Evolutionary conservation across 2,888 invertebrate species (phyloP).

Genomic region (Eumerus sabulonum): DNA sequence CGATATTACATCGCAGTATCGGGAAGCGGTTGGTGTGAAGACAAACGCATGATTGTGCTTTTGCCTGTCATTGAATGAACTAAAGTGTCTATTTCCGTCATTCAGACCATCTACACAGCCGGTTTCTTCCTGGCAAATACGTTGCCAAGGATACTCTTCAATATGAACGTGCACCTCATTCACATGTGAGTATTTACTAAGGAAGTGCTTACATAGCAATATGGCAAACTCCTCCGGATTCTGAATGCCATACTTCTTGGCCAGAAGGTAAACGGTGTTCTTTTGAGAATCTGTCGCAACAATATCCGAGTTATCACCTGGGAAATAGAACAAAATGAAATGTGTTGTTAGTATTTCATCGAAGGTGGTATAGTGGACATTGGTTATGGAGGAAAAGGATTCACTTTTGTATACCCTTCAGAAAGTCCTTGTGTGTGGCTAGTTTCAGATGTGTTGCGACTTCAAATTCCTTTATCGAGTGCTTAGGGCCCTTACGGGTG

Average conservation of each 20-base stretch:
- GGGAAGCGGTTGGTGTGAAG: conserved; percentile 83
- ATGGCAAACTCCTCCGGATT: conserved; percentile 89
- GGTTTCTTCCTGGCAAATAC: conserved; percentile 81
- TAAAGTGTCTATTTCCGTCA: conserved; percentile 55
- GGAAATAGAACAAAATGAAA: conserved; percentile 32
- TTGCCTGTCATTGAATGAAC: conserved; percentile 72
- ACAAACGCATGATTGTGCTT: conserved; percentile 89
- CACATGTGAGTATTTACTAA: conserved; percentile 87
- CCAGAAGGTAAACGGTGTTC: conserved; percentile 89
- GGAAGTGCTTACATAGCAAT: conserved; percentile 86
- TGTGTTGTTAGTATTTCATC: neutral
- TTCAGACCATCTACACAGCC: conserved; percentile 75
- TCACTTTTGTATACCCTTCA: too few species aligned
- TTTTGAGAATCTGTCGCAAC: conserved; percentile 91
- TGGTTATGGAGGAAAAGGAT: too few species aligned
- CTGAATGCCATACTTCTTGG: conserved; percentile 87
- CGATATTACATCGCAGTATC: conserved; percentile 85
- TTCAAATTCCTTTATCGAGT: conserved; percentile 87
- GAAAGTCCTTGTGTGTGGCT: conserved; percentile 85
- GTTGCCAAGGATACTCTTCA: conserved; percentile 88
- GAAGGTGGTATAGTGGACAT: neutral
- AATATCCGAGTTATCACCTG: conserved; percentile 87
- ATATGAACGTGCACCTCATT: conserved; percentile 85
- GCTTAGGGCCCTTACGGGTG: conserved; percentile 83
- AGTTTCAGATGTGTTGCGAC: conserved; percentile 86